Base-by-base conservation (phyloP, 2,888 invertebrate species). In the Chrysolina americana region DNA sequence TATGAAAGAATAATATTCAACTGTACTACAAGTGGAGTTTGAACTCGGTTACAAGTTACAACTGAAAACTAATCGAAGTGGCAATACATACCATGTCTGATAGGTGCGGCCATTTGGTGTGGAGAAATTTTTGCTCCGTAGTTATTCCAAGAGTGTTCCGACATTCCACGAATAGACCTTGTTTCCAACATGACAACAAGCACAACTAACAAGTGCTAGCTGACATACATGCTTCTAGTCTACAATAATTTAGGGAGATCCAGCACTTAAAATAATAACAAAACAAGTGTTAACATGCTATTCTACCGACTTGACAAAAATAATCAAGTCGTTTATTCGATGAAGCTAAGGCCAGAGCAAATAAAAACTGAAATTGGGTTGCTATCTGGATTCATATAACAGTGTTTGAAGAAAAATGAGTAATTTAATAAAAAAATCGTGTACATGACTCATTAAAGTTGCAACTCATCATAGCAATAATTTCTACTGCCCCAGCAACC, bases 111-210 rank as follows among this genome's bases (percentile, higher is more conserved):
- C 87, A 88, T 88, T 83, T 86, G 87, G 74, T 86, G 87, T 68
- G 86, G 85, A 74, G 87, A 83, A 76, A 87, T 85, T 84, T 86
- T 87, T 80, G 84, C 82, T 79, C 87, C 86, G 86, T 87, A 88
- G 86, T 86, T 87, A 85, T 85, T 87, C 92, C 92, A 91, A 90
- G 91, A 90, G 89, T 89, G 86, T 80, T 93, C 93, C 86, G 91
- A 90, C 90, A 92, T 92, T 91, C 92, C 92, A 89, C 93, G 93
- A 89, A 91, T 91, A 87, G 93, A 93, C 90, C 93, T 91, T 91
- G 92, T 92, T 89, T 92, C 92, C 91, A 92, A 91, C 92, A 92
- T 92, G 91, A 90, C 92, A 90, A 90, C 89, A 85, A 85, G 81
- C 81, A 83, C 83, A 81, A 84, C 83, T 82, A 83, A 75, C 81